Conservation (phyloP, 2,113 vertebrate genomes). For the Cebus imitator region DNA sequence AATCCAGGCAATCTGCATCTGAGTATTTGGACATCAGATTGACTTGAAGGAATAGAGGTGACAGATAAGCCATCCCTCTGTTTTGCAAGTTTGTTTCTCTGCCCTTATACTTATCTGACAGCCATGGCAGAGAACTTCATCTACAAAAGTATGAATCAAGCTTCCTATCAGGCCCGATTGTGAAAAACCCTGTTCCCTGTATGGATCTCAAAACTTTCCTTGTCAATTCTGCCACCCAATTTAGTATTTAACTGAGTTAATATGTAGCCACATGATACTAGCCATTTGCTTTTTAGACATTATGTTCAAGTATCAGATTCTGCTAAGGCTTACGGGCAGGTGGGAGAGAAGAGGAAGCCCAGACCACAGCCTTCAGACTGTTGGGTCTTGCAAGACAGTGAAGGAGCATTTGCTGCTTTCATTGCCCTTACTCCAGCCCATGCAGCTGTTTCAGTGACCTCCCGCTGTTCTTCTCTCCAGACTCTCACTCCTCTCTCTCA, state of each 20-base stretch:
- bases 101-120: background rate
- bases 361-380: background rate
- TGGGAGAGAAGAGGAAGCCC: background rate
- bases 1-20: background rate
- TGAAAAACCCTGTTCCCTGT: background rate
- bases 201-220: background rate
- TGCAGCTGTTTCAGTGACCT: accelerated
- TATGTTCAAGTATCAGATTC: background rate
- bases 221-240: background rate
- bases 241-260: background rate
- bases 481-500: background rate
- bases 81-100: background rate
- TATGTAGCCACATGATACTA: background rate
- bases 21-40: background rate
- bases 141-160: background rate
- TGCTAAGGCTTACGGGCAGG: background rate
- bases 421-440: background rate
- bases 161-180: background rate
- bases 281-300: background rate
- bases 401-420: accelerated
- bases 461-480: background rate
- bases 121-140: background rate
- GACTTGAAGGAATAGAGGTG: background rate
- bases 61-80: background rate
- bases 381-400: background rate